Evolutionary conservation across 1,140 invertebrate species (phyloP).

Genomic region (Bombus breviceps): DNA sequence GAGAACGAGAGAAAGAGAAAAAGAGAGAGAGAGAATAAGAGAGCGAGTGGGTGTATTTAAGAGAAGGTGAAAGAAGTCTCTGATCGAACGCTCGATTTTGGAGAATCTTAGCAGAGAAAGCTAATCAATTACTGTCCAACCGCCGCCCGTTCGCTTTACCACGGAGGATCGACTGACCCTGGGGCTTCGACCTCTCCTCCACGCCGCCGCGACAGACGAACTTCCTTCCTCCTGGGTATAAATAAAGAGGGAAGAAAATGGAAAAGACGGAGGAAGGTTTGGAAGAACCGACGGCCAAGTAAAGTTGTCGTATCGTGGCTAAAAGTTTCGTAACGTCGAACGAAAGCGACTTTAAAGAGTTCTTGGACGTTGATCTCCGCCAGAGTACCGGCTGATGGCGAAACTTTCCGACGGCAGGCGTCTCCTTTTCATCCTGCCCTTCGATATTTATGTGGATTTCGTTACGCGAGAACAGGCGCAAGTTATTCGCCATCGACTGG

Average conservation of each 20-base stretch:
- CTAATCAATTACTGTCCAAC: slow-evolving; percentile 56
- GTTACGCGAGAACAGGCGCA: neutral
- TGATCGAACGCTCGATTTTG: slow-evolving; percentile 23
- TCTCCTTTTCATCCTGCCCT: neutral
- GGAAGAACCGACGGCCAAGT: neutral
- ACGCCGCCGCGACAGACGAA: neutral
- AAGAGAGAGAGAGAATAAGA: no score
- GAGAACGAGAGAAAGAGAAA: neutral
- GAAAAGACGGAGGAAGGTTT: neutral
- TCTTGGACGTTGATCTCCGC: slow-evolving; percentile 51
- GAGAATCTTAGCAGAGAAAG: slow-evolving; percentile 7
- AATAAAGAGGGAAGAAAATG: neutral
- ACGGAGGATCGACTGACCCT: neutral
- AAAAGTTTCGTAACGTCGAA: slow-evolving; percentile 38
- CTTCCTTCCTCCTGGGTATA: neutral
- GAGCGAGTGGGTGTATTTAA: slow-evolving; percentile 4
- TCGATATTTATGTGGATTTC: neutral
- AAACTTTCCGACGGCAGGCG: slow-evolving; percentile 22
- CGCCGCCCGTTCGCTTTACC: slow-evolving; percentile 27
- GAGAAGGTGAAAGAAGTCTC: neutral
- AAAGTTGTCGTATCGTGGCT: slow-evolving; percentile 41
- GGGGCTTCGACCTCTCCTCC: neutral
- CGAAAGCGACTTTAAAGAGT: slow-evolving; percentile 53
- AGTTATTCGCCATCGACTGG: no score
- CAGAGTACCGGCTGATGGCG: slow-evolving; percentile 12